Conservation (phyloP, 2,113 vertebrate species). For the Halcyon senegalensis region DNA sequence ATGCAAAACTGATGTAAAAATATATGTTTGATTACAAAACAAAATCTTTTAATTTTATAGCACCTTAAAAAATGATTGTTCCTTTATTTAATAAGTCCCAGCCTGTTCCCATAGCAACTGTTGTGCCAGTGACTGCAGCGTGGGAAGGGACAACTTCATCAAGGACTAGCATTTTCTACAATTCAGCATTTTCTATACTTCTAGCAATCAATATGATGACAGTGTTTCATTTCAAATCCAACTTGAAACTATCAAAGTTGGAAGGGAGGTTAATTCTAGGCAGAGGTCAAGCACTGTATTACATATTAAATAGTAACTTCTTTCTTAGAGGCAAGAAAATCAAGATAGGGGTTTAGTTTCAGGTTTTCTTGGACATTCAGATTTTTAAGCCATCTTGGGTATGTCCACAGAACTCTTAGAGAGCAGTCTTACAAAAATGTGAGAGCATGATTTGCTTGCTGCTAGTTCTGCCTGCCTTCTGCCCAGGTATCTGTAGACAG, state of each 20-base stretch:
- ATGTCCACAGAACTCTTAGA: neutral
- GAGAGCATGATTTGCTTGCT: neutral
- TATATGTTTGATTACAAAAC: neutral
- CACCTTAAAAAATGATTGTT: neutral
- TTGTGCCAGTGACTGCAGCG: neutral
- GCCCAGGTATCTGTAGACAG: neutral
- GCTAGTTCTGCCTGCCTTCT: neutral
- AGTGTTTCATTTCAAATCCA: neutral
- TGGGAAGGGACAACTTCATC: neutral
- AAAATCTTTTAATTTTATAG: neutral
- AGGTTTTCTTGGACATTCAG: rapidly evolving
- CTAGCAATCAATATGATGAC: neutral
- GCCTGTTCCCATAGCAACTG: neutral
- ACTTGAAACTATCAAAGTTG: neutral
- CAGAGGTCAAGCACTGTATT: neutral
- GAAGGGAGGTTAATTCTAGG: neutral
- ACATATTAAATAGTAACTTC: neutral
- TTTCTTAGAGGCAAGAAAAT: neutral
- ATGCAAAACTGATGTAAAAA: neutral
- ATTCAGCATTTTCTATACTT: neutral
- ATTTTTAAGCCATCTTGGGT: neutral
- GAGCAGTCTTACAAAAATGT: neutral
- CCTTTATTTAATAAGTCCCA: neutral
- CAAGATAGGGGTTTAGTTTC: neutral
- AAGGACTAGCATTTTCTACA: neutral